A percentile compares a stretch with the other conserved stretches of the same genome.
Evolutionary conservation across 30 jellyfish, hydroid and myxozoan genomes (phyloP).

Genomic region (Hydractinia symbiolongicarpus): DNA sequence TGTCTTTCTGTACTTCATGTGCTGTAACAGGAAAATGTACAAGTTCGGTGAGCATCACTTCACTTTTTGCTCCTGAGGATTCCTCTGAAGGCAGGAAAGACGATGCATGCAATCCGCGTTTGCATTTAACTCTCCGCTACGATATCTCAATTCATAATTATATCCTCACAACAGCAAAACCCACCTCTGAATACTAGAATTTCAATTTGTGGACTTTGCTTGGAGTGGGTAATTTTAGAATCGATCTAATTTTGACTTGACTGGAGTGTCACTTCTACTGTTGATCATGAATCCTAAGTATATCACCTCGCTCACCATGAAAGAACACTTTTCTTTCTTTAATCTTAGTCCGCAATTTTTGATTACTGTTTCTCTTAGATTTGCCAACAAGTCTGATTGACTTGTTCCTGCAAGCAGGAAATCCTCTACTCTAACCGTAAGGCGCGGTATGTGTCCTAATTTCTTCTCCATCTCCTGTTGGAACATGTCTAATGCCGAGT

Average conservation of each 20-base stretch:
- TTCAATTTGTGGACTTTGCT: slow-evolving; percentile 28
- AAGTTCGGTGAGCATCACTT: slow-evolving; percentile 15
- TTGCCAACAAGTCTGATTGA: slow-evolving; percentile 3
- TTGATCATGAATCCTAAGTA: slow-evolving; percentile 33
- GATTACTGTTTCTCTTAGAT: neutral
- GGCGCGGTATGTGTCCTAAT: slow-evolving; percentile 33
- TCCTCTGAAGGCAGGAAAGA: slow-evolving; percentile 33
- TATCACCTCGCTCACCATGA: slow-evolving; percentile 34
- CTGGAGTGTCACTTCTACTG: slow-evolving; percentile 39
- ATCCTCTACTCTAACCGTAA: slow-evolving; percentile 34
- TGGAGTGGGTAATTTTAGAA: slow-evolving; percentile 38
- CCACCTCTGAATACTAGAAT: slow-evolving; percentile 51
- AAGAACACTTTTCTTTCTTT: slow-evolving; percentile 38
- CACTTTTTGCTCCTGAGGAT: neutral
- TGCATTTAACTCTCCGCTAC: slow-evolving; percentile 36
- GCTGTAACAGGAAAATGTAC: slow-evolving; percentile 44
- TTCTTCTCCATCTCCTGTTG: slow-evolving; percentile 29
- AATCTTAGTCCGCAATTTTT: slow-evolving; percentile 35
- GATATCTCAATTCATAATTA: slow-evolving; percentile 4
- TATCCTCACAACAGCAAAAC: slow-evolving; percentile 36
- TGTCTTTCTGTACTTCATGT: slow-evolving; percentile 1
- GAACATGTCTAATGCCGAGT: slow-evolving; percentile 34
- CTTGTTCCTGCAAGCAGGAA: slow-evolving; percentile 11
- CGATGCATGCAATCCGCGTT: slow-evolving; percentile 32
- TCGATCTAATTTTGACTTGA: slow-evolving; percentile 21